Conservation (phyloP, 2,888 invertebrate genomes). For the Anaspis maculata region DNA sequence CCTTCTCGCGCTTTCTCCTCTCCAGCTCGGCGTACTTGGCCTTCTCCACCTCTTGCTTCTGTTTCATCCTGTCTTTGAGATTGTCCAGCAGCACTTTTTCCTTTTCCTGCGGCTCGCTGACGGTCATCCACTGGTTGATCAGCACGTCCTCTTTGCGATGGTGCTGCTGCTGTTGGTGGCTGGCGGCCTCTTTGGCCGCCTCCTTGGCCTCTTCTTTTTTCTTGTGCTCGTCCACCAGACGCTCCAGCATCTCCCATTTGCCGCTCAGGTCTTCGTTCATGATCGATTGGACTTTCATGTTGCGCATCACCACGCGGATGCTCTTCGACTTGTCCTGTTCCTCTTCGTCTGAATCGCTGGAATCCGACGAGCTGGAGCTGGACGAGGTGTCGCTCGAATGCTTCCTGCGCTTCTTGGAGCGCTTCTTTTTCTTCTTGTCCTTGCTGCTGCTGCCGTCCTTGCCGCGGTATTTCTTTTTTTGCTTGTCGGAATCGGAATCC, state of each 20-base stretch:
- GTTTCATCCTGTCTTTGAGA: conserved; percentile 46
- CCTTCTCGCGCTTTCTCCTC: conserved; percentile 29
- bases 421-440: conserved; percentile 41
- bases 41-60: conserved; percentile 45
- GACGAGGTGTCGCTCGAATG: conserved; percentile 40
- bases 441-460: conserved; percentile 24
- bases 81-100: conserved; percentile 45
- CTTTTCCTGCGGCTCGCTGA: conserved; percentile 37
- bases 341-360: conserved; percentile 36
- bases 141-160: conserved; percentile 32
- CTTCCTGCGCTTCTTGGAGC: conserved; percentile 17
- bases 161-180: conserved; percentile 6
- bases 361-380: conserved; percentile 42
- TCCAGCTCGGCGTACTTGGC: conserved; percentile 35
- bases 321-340: conserved; percentile 48
- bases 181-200: conserved; percentile 24
- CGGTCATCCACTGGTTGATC: conserved; percentile 48
- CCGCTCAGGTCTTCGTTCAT: conserved; percentile 41
- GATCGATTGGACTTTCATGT: conserved; percentile 45
- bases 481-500: conserved; percentile 23
- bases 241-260: conserved; percentile 42
- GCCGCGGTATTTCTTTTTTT: conserved; percentile 24
- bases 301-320: conserved; percentile 58
- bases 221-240: conserved; percentile 44
- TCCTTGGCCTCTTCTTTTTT: conserved; percentile 31